Conservation (phyloP, 2,797 vertebrate genomes). For the Megalops cyprinoides region DNA sequence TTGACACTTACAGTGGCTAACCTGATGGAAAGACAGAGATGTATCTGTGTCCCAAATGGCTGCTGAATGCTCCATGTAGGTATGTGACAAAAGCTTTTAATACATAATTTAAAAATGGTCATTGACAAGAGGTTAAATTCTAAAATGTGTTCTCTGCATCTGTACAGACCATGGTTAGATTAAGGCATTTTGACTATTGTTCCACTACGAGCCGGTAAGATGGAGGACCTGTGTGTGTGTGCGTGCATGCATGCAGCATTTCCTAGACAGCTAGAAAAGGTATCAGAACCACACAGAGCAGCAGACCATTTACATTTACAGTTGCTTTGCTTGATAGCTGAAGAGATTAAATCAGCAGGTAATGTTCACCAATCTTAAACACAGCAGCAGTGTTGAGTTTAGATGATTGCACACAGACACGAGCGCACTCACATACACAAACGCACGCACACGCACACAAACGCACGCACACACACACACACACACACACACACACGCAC, state of each 20-base stretch:
- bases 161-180: not conserved
- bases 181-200: not conserved
- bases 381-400: not conserved
- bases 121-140: too few relatives aligned
- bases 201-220: not conserved
- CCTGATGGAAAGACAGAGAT: too few relatives aligned
- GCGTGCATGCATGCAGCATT: too few relatives aligned
- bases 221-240: not conserved
- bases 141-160: not conserved
- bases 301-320: not conserved
- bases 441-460: too few relatives aligned
- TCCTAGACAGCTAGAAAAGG: not conserved
- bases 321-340: not conserved
- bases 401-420: not conserved
- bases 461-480: not conserved
- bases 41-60: too few relatives aligned
- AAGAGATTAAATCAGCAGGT: constrained; percentile 8
- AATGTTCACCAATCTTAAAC: not conserved
- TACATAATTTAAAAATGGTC: too few relatives aligned
- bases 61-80: too few relatives aligned
- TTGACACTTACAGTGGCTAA: too few relatives aligned
- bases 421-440: not conserved
- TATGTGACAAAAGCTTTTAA: too few relatives aligned
- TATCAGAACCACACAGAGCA: not conserved
- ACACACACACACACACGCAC: not conserved